Evolutionary conservation across 30 jellyfish, hydroid and myxozoan genomes (phyloP).

Genomic region (Cassiopea xamachana): DNA sequence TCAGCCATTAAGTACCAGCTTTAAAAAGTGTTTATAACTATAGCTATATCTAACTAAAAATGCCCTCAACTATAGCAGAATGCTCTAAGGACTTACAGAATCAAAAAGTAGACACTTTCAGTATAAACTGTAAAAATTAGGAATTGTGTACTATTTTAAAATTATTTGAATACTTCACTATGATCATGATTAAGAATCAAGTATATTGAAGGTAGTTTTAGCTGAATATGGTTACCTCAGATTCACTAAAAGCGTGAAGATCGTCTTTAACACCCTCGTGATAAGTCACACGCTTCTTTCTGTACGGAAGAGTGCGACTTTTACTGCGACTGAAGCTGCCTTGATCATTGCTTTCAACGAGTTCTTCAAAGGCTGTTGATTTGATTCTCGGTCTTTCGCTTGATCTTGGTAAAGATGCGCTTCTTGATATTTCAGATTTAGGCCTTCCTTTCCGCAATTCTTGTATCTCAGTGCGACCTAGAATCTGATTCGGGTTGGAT

Average conservation of each 20-base stretch:
- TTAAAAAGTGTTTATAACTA: too few relatives aligned
- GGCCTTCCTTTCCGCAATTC: slow-evolving; percentile 42
- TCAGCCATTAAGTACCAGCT: too few relatives aligned
- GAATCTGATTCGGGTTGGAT: slow-evolving; percentile 71
- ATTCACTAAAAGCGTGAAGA: slow-evolving; percentile 30
- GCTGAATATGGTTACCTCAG: slow-evolving; percentile 30
- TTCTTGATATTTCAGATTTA: slow-evolving; percentile 49
- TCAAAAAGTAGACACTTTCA: too few relatives aligned
- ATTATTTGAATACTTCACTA: too few relatives aligned
- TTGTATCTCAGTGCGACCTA: slow-evolving; percentile 69
- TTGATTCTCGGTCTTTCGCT: slow-evolving; percentile 55
- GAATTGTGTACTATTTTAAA: too few relatives aligned
- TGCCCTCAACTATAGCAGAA: too few relatives aligned
- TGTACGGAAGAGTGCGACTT: slow-evolving; percentile 55
- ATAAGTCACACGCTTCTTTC: slow-evolving; percentile 63
- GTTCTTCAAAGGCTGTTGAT: slow-evolving; percentile 62
- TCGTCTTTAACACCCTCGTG: slow-evolving; percentile 52
- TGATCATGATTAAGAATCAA: too few relatives aligned
- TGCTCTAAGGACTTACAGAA: too few relatives aligned
- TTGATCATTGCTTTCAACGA: slow-evolving; percentile 57
- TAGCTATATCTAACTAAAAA: too few relatives aligned
- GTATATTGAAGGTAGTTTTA: background rate
- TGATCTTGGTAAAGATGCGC: slow-evolving; percentile 61
- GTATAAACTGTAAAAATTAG: too few relatives aligned
- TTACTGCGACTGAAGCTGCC: slow-evolving; percentile 40